These are phyloP conservation scores for Lasioglossum baleicum DNA, from an alignment of 1,140 invertebrate species.

Conservation along the genomic window DNA sequence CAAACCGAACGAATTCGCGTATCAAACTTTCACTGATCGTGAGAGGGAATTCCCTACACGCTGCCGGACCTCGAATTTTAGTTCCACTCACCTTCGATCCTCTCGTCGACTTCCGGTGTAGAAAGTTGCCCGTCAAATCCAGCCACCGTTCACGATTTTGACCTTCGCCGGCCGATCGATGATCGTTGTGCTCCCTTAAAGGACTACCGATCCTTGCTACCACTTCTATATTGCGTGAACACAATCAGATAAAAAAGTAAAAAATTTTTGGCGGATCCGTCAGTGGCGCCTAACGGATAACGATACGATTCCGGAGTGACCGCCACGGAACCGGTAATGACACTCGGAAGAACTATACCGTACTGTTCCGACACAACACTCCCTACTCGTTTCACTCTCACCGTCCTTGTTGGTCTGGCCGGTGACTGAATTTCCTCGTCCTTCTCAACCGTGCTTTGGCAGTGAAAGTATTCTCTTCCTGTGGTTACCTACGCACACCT, in stretches of 20 bases:
- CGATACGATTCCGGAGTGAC: slow-evolving; percentile 56
- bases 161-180: neutral
- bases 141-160: neutral
- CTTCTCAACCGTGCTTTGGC: slow-evolving; percentile 70
- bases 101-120: neutral
- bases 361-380: slow-evolving; percentile 68
- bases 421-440: slow-evolving; percentile 60
- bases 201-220: too few relatives aligned
- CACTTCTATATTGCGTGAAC: too few relatives aligned
- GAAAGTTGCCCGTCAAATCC: slow-evolving; percentile 4
- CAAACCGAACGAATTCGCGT: neutral
- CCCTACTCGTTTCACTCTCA: slow-evolving; percentile 59
- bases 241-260: too few relatives aligned
- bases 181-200: neutral
- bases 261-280: neutral
- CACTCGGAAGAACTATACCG: slow-evolving; percentile 62
- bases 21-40: slow-evolving; percentile 1
- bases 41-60: neutral
- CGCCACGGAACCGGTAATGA: slow-evolving; percentile 57
- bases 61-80: neutral
- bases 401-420: slow-evolving; percentile 42
- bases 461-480: slow-evolving; percentile 79
- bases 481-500: slow-evolving; percentile 60
- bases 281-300: slow-evolving; percentile 41
- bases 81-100: neutral